Evolutionary conservation across 2,113 vertebrate genomes (phyloP).

Genomic region (Ciconia stormi): DNA sequence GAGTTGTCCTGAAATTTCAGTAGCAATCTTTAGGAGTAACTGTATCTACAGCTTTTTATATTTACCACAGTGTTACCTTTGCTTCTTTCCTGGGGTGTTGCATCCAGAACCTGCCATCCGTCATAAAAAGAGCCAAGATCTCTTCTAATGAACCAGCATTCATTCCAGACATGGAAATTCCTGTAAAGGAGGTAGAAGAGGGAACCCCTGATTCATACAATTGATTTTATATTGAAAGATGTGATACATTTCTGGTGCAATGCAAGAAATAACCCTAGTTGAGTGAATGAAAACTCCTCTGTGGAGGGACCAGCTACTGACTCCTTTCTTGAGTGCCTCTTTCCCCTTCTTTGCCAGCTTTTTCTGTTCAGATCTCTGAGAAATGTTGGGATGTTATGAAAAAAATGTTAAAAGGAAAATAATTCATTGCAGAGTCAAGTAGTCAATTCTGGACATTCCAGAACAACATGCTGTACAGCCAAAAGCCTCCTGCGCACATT

Average conservation of each 20-base stretch:
- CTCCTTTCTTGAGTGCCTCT: not conserved
- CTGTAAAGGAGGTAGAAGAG: not conserved
- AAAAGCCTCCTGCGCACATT: not conserved
- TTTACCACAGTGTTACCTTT: slow-evolving; percentile 25
- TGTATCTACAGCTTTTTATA: not conserved
- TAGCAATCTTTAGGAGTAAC: not conserved
- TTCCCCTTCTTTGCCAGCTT: not conserved
- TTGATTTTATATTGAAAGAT: not conserved
- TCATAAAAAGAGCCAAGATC: slow-evolving; percentile 58
- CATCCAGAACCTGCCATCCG: slow-evolving; percentile 70
- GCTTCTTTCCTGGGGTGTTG: slow-evolving; percentile 69
- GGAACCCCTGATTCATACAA: not conserved
- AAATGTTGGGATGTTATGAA: not conserved
- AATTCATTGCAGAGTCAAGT: not conserved
- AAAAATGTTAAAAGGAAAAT: not conserved
- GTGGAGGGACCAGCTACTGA: not conserved
- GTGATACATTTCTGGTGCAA: not conserved
- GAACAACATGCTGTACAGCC: not conserved
- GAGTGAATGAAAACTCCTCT: not conserved
- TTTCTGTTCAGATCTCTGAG: not conserved
- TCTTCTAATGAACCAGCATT: slow-evolving; percentile 62
- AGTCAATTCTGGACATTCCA: not conserved
- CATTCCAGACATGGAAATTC: slow-evolving; percentile 70
- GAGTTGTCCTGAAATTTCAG: not conserved
- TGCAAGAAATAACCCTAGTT: not conserved